Evolutionary conservation across 2,888 invertebrate genomes (phyloP).

Genomic region (Drosophila tripunctata): DNA sequence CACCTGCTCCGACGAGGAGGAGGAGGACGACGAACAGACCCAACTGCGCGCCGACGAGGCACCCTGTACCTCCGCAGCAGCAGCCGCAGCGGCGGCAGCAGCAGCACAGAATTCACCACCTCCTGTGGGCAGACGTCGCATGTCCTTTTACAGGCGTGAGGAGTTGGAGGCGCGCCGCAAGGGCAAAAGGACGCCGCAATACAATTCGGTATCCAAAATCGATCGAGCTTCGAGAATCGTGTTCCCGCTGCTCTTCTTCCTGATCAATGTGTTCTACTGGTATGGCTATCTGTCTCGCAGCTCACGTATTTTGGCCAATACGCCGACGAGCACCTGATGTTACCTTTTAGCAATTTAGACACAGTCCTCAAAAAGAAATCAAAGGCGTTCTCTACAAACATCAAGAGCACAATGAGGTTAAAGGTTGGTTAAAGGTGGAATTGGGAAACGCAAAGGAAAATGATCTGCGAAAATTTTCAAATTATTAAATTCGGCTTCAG

Average conservation of each 20-base stretch:
- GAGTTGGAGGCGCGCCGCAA: slow-evolving; percentile 82
- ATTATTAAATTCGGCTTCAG: slow-evolving; percentile 44
- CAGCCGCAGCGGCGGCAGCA: slow-evolving; percentile 49
- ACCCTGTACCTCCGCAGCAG: slow-evolving; percentile 64
- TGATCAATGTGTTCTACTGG: slow-evolving; percentile 93
- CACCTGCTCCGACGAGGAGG: slow-evolving; percentile 64
- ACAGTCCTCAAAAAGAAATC: slow-evolving; percentile 80
- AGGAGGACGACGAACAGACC: slow-evolving; percentile 82
- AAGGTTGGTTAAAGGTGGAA: too few relatives aligned
- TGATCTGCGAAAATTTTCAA: neutral
- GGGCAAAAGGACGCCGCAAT: slow-evolving; percentile 86
- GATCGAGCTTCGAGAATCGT: slow-evolving; percentile 90
- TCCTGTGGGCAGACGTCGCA: slow-evolving; percentile 70
- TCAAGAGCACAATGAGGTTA: slow-evolving; percentile 11
- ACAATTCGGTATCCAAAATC: slow-evolving; percentile 92
- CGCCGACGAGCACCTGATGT: slow-evolving; percentile 83
- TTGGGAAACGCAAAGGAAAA: too few relatives aligned
- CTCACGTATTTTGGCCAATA: slow-evolving; percentile 80
- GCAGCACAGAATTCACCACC: slow-evolving; percentile 30
- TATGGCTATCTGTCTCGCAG: slow-evolving; percentile 89
- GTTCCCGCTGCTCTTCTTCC: slow-evolving; percentile 90
- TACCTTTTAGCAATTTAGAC: slow-evolving; percentile 84
- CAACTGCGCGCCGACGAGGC: slow-evolving; percentile 77
- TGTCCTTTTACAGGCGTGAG: slow-evolving; percentile 81
- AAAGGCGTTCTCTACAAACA: slow-evolving; percentile 40